Base-by-base conservation (phyloP, 2,797 vertebrate genomes). In the Kryptolebias ocellatus region DNA sequence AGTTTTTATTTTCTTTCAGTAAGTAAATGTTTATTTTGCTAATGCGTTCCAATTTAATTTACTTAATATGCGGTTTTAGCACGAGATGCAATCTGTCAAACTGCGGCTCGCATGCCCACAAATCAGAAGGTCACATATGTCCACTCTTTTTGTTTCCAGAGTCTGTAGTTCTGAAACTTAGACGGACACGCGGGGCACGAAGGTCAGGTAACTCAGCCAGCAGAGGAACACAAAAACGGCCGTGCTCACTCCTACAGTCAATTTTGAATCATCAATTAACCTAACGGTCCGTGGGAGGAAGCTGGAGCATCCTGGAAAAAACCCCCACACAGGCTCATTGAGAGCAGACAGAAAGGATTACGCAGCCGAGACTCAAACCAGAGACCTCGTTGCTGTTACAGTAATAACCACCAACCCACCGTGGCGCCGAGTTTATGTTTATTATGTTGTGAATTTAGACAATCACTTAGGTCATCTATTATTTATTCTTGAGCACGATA, bases 1-100 rank as follows among this genome's bases (percentile, higher is more conserved):
- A 51, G 8, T 39, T 70, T 58, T 44, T 65, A 39, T 55, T 64
- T 34, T 62, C 37, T 3, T 29, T 31, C 56, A 60, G 14, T 20
- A 44, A 70, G 31, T 62, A 62, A 17, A 55, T 70, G 27, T 50
- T 70, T 70, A 50, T 70, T 62, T 70, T 55, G 27, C 34, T 50
- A 50, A 62, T 70, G 52, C 44, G 39, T 55, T 54, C 46, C 58
- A 37, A 60, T 60, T 54, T 46, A 28, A 62, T 55, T 47, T 51
- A 69, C 58, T 54, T 54, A 53, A 54, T 53, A 53, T 61, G 45
- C 20, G 29, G 24, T 55, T 55, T 70, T 49, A 68, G 10, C 14
- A 18, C 42, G 45, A 37, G 24, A 59, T 47, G 52, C 53, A 27
- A 44, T 50, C 39, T 67, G 55, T 27, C 59, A 42, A 54, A 39